phyloP scores from a whole-genome alignment of 2,113 vertebrate genomes.

The Melanotaenia duboulayi region DNA sequence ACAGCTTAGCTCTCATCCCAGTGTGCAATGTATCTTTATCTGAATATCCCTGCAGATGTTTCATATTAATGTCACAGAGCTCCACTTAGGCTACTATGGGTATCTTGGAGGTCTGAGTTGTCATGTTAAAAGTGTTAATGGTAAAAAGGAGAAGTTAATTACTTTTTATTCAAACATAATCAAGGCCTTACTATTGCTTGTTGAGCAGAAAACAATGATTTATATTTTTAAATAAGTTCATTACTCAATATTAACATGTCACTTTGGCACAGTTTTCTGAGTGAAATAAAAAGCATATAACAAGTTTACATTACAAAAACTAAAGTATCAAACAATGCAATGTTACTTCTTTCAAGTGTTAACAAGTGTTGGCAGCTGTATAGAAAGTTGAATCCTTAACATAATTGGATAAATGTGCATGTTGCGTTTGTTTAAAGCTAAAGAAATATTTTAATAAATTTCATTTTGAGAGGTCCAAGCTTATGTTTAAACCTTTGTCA shows the following conservation, averaged over 20 bases:
- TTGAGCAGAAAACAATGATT: background rate
- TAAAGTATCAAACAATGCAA: background rate
- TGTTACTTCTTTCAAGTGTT: no score
- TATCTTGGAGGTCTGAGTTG: conserved; percentile 9
- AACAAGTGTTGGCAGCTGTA: background rate
- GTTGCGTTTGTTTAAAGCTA: background rate
- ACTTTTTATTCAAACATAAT: conserved; percentile 1
- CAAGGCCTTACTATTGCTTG: conserved; percentile 8
- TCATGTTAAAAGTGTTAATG: conserved; percentile 10
- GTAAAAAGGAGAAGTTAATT: background rate
- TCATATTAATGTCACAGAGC: conserved; percentile 29
- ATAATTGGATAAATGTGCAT: no score
- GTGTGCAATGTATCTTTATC: conserved; percentile 44
- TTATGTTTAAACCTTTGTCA: background rate
- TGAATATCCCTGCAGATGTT: conserved; percentile 52
- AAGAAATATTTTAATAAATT: background rate
- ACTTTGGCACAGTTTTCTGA: background rate
- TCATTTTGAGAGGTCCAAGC: background rate
- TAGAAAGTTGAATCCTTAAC: background rate
- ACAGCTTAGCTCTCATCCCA: conserved; percentile 72
- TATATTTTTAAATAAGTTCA: no score
- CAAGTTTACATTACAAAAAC: background rate
- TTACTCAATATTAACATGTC: no score
- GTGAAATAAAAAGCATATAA: background rate
- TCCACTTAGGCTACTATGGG: conserved; percentile 24